Evolutionary conservation across 2,797 vertebrate species (phyloP).

Genomic region (Pipistrellus nathusii): DNA sequence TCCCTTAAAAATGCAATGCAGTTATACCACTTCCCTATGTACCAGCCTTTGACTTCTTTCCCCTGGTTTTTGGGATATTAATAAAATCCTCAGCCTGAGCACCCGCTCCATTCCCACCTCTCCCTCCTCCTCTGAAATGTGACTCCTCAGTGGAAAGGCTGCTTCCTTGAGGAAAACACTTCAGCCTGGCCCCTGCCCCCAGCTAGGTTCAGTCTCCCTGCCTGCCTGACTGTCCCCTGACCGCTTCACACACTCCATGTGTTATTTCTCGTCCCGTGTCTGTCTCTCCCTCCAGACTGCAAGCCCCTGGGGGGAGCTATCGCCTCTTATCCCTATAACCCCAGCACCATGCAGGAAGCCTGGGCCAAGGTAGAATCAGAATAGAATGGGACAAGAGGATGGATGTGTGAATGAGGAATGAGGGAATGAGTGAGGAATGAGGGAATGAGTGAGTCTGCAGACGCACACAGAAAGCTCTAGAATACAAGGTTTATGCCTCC

Average conservation of each 20-base stretch:
- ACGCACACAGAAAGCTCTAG: neutral
- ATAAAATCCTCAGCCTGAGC: too few relatives aligned
- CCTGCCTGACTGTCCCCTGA: neutral
- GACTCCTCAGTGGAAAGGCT: neutral
- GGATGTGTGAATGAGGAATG: neutral
- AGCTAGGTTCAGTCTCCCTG: neutral
- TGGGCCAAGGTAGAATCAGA: neutral
- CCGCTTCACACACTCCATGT: rapidly evolving
- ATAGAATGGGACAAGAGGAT: neutral
- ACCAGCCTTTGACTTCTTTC: too few relatives aligned
- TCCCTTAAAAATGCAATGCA: neutral
- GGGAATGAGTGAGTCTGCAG: too few relatives aligned
- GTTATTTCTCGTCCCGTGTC: neutral
- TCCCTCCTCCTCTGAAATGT: rapidly evolving
- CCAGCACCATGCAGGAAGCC: rapidly evolving
- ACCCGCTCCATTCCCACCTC: neutral
- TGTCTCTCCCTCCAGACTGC: neutral
- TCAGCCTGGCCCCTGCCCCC: rapidly evolving
- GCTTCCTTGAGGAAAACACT: neutral
- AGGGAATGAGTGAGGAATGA: too few relatives aligned
- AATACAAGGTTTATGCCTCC: neutral
- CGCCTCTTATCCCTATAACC: too few relatives aligned
- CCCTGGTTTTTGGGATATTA: neutral
- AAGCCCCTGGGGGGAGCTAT: neutral
- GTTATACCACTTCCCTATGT: neutral